These are phyloP conservation scores for Myotis findleyi DNA, from an alignment of 2,797 vertebrate genomes.

Conservation along the genomic window DNA sequence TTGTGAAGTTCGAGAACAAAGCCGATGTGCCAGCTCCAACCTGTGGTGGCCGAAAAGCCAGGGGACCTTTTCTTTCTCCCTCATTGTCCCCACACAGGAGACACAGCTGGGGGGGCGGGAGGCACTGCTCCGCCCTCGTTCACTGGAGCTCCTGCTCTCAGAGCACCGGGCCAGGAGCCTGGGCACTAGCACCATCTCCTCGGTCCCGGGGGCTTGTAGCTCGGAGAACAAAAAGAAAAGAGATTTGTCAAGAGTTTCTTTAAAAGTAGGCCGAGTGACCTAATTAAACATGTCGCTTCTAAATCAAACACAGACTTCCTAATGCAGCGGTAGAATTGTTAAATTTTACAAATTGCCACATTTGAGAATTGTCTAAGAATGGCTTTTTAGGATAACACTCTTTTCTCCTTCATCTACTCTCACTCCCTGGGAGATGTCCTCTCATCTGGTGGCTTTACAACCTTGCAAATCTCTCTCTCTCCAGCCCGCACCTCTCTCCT, in stretches of 20 bases:
- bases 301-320: not conserved
- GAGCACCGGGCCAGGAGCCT: not conserved
- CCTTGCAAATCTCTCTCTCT: not conserved
- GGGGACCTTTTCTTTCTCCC: not conserved
- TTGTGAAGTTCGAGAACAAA: not conserved
- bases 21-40: not conserved
- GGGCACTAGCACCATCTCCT: not conserved
- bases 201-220: accelerated
- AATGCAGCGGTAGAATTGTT: not conserved
- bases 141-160: not conserved
- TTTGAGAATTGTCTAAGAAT: not conserved
- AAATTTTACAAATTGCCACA: slow-evolving; percentile 5
- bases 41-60: not conserved
- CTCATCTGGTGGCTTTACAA: not conserved
- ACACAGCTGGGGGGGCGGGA: not conserved
- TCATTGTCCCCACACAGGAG: not conserved
- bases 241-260: not conserved
- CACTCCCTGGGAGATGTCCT: not conserved
- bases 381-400: not conserved
- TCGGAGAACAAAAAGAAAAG: not conserved
- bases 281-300: slow-evolving; percentile 1
- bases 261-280: not conserved
- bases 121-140: not conserved
- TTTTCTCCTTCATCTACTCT: not conserved
- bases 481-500: not conserved